Percentiles rank a stretch among this genome's conserved stretches.
Evolutionary conservation across 2,888 invertebrate genomes (phyloP).

Genomic region (Andrena hattorfiana): DNA sequence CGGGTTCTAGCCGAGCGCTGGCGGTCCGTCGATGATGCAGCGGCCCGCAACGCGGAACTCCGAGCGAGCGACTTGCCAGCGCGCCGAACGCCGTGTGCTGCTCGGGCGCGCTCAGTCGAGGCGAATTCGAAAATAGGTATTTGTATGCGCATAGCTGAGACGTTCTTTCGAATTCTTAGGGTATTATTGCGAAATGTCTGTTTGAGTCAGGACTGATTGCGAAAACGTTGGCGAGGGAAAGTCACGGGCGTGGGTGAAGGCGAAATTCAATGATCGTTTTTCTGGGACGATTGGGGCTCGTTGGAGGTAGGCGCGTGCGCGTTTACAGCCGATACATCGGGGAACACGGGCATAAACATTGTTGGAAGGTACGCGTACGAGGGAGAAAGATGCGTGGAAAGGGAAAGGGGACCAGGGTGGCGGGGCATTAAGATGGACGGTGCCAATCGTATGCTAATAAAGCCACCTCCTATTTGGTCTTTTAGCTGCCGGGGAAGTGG

Average conservation of each 20-base stretch:
- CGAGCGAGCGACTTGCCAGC: conserved; percentile 14
- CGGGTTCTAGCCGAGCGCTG: neutral
- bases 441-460: conserved; percentile 85
- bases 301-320: conserved; percentile 78
- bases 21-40: neutral
- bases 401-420: conserved; percentile 58
- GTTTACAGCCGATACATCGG: conserved; percentile 79
- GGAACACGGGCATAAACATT: conserved; percentile 83
- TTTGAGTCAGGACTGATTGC: too few species aligned
- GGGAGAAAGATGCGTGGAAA: conserved; percentile 67
- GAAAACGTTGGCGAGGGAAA: neutral
- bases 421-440: conserved; percentile 82
- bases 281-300: conserved; percentile 27
- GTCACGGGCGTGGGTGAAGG: conserved; percentile 31
- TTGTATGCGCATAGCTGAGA: neutral
- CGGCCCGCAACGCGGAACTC: conserved; percentile 15
- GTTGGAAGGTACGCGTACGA: conserved; percentile 78
- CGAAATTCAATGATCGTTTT: conserved; percentile 61
- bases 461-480: conserved; percentile 76
- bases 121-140: neutral
- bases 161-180: too few species aligned
- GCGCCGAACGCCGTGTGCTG: neutral
- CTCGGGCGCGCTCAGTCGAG: neutral
- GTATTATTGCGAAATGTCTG: too few species aligned
- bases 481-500: conserved; percentile 73